Percentiles rank a stretch among this genome's conserved stretches.
These are phyloP conservation scores for Oreochromis grahami DNA, from an alignment of 2,797 vertebrate genomes.

Conservation along the genomic window DNA sequence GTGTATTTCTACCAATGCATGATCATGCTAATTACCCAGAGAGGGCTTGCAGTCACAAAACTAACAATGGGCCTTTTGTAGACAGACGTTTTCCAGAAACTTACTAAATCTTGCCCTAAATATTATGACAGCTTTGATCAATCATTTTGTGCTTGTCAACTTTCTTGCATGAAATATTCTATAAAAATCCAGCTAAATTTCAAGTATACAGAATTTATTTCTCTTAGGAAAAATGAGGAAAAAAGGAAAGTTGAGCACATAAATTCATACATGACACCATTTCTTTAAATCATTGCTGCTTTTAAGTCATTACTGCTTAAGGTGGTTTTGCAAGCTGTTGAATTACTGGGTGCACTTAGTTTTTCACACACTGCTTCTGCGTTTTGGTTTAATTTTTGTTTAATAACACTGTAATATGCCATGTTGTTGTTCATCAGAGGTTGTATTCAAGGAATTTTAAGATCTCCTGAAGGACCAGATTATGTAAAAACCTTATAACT, in stretches of 20 bases:
- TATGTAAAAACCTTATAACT: not conserved
- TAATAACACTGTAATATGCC: not conserved
- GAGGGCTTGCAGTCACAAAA: not conserved
- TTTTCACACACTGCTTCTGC: not conserved
- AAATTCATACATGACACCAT: not conserved
- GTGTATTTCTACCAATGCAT: not conserved
- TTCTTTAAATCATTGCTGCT: not conserved
- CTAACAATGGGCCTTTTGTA: not conserved
- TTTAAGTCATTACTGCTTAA: not conserved
- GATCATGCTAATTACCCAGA: not conserved
- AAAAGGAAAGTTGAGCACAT: not conserved
- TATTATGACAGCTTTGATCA: not conserved
- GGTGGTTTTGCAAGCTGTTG: not conserved
- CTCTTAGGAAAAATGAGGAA: not conserved
- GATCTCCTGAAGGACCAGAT: not conserved
- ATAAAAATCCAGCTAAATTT: not conserved
- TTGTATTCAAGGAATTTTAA: not conserved
- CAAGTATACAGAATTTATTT: not conserved
- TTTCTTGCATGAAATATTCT: not conserved
- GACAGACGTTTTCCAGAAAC: not conserved
- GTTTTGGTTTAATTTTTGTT: not conserved
- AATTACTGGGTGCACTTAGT: not conserved
- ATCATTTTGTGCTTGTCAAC: not conserved
- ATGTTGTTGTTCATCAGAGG: not conserved
- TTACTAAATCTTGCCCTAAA: not conserved